Evolutionary conservation across 2,113 vertebrate species (phyloP), one percentile per base, ranked within the genome.

Genomic region (Microtus pennsylvanicus): DNA sequence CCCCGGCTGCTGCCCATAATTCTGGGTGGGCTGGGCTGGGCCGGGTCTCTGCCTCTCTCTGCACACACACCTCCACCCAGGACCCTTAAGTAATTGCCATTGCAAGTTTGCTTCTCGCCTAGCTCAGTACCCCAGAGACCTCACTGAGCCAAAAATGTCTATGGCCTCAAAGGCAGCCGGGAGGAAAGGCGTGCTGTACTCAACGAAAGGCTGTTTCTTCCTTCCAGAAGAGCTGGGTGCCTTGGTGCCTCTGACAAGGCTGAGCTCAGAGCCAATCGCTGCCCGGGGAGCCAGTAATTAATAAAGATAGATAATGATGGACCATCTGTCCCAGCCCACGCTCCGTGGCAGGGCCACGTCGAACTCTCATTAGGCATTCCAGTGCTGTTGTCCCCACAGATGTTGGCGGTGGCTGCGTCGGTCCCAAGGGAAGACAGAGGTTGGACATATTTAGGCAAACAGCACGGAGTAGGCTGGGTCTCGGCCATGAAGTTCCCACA

Each of bases 271-370:
- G 93, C 93, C 97, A 97, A 89, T 86, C 76, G 75, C 94, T 86
- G 92, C 92, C 19, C 0, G 0, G 38, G 70, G 94, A 92, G 88
- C 72, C 75, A 78, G 97, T 97, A 97, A 97, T 97, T 97, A 98
- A 97, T 97, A 98, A 98, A 97, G 96, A 96, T 0, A 7, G 91
- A 91, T 95, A 95, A 92, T 96, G 97, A 97, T 89, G 26, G 93
- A 33, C 97, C 98, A 98, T 96, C 94, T 98, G 96, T 97, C 96
- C 83, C 82, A 28, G 30, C 17, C 81, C 33, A 92, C 0, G 0
- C 89, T 87, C 89, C 26, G 12, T 0, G 0, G 91, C 35, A 38
- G 80, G 72, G 52, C 96, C 96, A 69, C 65, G 12, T 94, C 69
- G 3, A 75, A 92, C 78, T 92, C 95, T 98, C 95, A 94, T 94